Evolutionary conservation across 2,888 invertebrate species (phyloP).

Genomic region (Conomelus anceps): DNA sequence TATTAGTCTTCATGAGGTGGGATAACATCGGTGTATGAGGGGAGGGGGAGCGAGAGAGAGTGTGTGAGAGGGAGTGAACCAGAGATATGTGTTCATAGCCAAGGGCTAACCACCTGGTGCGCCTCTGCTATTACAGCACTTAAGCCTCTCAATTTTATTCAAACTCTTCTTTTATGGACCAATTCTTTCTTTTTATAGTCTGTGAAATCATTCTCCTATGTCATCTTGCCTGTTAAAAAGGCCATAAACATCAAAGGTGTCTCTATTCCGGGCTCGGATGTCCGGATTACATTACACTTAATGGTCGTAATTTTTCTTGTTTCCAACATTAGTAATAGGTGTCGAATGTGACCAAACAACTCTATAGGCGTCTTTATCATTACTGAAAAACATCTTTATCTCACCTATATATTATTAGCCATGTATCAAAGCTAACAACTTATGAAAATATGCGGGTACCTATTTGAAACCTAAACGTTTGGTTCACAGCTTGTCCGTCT

Average conservation of each 20-base stretch:
- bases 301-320: neutral
- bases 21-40: neutral
- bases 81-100: neutral
- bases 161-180: neutral
- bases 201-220: constrained; percentile 1
- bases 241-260: neutral
- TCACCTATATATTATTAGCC: neutral
- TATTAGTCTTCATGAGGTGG: neutral
- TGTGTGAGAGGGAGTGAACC: neutral
- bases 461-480: too few species aligned
- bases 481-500: too few species aligned
- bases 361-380: neutral
- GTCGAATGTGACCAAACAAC: neutral
- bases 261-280: neutral
- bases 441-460: neutral
- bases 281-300: neutral
- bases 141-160: neutral
- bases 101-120: neutral
- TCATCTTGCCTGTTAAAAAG: neutral
- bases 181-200: neutral
- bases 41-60: neutral
- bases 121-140: neutral
- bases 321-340: neutral
- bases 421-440: neutral
- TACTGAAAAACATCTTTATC: neutral